phyloP scores from a whole-genome alignment of 2,888 invertebrate genomes.

The Zhuqinia jingwanae region DNA sequence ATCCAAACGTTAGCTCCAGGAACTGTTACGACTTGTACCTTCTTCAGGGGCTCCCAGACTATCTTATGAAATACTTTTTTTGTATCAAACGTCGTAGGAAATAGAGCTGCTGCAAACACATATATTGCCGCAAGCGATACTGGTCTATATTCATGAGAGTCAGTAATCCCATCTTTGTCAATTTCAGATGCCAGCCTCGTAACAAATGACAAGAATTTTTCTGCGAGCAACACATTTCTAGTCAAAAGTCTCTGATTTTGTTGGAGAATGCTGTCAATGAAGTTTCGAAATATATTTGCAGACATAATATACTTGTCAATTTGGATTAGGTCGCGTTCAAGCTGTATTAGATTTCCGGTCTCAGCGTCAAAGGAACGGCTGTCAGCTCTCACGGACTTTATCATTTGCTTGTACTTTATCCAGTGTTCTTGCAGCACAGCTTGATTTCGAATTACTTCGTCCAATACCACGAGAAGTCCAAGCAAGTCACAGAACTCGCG shows the following conservation, averaged over 20 bases:
- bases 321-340: conserved; percentile 87
- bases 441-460: conserved; percentile 85
- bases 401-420: conserved; percentile 88
- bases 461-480: conserved; percentile 84
- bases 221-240: conserved; percentile 62
- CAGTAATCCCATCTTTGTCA: conserved; percentile 73
- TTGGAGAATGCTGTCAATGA: conserved; percentile 61
- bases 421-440: conserved; percentile 86
- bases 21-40: conserved; percentile 90
- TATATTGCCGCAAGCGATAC: conserved; percentile 74
- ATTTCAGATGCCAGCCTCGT: conserved; percentile 41
- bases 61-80: conserved; percentile 73
- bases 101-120: conserved; percentile 67
- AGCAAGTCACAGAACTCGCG: conserved; percentile 82
- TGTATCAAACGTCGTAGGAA: conserved; percentile 72
- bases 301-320: conserved; percentile 86
- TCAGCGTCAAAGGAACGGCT: conserved; percentile 84
- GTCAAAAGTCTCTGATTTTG: conserved; percentile 51
- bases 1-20: conserved; percentile 92
- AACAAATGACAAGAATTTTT: conserved; percentile 69
- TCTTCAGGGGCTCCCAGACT: conserved; percentile 75
- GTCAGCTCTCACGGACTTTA: conserved; percentile 86
- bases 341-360: conserved; percentile 85
- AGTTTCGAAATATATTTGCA: conserved; percentile 86
- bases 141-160: conserved; percentile 66